phyloP scores from a whole-genome alignment of 2,797 vertebrate species.

The Phataginus tricuspis region DNA sequence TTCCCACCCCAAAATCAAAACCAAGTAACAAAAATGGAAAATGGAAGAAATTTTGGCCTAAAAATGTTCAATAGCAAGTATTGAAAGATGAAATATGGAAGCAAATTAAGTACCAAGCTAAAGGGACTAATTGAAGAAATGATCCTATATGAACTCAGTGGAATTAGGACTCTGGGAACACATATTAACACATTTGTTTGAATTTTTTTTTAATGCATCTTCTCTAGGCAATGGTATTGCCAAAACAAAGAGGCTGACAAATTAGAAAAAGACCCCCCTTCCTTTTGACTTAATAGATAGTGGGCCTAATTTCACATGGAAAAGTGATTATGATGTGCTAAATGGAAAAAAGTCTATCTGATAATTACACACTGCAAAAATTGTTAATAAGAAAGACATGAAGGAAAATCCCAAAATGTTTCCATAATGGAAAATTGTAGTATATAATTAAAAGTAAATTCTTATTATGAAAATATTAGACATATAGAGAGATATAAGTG shows the following conservation, averaged over 20 bases:
- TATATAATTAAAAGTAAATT: slow-evolving; percentile 23
- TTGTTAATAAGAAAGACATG: slow-evolving; percentile 37
- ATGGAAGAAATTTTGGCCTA: not conserved
- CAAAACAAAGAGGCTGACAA: not conserved
- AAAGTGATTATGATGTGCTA: slow-evolving; percentile 57
- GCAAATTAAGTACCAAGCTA: slow-evolving; percentile 15
- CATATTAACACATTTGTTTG: not conserved
- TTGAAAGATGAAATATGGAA: not conserved
- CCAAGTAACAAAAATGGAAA: not conserved
- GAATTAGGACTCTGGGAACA: not conserved
- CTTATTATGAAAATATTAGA: slow-evolving; percentile 13
- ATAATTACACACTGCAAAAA: slow-evolving; percentile 34
- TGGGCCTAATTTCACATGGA: not conserved
- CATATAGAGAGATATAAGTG: not conserved
- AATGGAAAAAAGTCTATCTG: not conserved
- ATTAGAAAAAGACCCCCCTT: not conserved
- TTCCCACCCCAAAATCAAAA: not conserved
- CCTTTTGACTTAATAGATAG: not conserved
- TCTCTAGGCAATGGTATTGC: not conserved
- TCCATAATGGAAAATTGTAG: not conserved
- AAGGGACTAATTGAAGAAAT: slow-evolving; percentile 29
- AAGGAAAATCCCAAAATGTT: slow-evolving; percentile 51
- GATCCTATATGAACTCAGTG: not conserved
- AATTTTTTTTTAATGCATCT: not conserved
- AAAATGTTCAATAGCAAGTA: not conserved